phyloP scores from a whole-genome alignment of 1,140 invertebrate species.

The Andricus grossulariae region DNA sequence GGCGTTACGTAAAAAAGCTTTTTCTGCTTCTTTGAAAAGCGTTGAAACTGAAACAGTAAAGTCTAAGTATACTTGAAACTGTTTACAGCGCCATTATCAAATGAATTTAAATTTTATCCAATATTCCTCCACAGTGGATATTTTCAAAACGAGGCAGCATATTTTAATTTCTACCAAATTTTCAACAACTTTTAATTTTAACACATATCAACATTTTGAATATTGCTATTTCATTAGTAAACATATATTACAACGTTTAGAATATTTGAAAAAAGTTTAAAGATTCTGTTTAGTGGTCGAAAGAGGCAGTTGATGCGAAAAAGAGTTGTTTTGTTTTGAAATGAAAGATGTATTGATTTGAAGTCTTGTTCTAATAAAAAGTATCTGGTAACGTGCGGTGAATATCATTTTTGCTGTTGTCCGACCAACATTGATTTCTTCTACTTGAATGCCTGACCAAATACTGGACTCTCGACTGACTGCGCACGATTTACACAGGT shows the following conservation, averaged over 20 bases:
- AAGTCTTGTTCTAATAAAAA: constrained; percentile 47
- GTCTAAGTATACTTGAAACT: constrained; percentile 21
- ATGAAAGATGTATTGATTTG: not conserved
- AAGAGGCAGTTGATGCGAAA: not conserved
- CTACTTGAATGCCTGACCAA: constrained; percentile 49
- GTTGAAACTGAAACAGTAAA: constrained; percentile 15
- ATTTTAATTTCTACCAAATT: not conserved
- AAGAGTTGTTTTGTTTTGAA: constrained; percentile 11
- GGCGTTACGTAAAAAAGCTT: constrained; percentile 17
- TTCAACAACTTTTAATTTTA: too few relatives aligned
- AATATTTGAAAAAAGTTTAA: not conserved
- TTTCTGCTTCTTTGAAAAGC: constrained; percentile 11
- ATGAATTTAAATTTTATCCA: constrained; percentile 13
- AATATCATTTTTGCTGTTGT: constrained; percentile 45
- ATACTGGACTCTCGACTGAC: constrained; percentile 45
- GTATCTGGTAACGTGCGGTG: constrained; percentile 43
- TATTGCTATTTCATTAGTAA: too few relatives aligned
- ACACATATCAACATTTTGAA: too few relatives aligned
- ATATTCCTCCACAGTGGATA: not conserved
- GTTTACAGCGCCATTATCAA: constrained; percentile 1
- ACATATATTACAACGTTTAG: not conserved
- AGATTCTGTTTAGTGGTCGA: not conserved
- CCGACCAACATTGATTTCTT: constrained; percentile 55
- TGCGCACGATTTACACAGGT: constrained; percentile 42
- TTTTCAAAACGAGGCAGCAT: not conserved